phyloP scores from a whole-genome alignment of 2,113 vertebrate genomes.

The Chrysemys picta region DNA sequence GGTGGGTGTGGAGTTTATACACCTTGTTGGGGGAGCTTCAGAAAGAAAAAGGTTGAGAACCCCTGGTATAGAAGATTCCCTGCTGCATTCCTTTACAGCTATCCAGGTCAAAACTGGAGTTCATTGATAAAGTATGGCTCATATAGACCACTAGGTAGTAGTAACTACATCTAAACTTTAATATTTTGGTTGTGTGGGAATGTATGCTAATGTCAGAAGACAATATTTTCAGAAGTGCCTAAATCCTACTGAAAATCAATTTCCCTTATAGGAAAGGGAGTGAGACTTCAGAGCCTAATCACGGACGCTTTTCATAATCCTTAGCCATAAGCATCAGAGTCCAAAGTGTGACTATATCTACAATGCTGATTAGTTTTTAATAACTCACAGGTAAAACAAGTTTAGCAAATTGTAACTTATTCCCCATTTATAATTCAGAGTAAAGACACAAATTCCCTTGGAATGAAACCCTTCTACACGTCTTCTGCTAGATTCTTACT shows the following conservation, averaged over 20 bases:
- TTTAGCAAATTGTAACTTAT: not conserved
- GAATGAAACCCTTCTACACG: not conserved
- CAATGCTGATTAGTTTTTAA: not conserved
- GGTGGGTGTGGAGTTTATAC: no score
- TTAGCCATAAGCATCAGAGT: not conserved
- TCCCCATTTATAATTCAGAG: not conserved
- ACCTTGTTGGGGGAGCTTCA: no score
- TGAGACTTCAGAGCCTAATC: not conserved
- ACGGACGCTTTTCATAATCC: not conserved
- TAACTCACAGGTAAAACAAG: not conserved
- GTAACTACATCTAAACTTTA: not conserved
- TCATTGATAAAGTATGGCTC: fast-evolving
- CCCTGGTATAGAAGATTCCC: not conserved
- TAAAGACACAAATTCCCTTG: not conserved
- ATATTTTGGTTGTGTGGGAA: not conserved
- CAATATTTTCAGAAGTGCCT: not conserved
- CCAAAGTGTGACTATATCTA: not conserved
- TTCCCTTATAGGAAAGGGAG: not conserved
- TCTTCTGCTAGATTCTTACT: not conserved
- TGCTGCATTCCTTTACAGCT: not conserved
- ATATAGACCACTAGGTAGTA: not conserved
- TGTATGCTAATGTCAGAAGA: not conserved
- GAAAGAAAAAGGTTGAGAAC: no score
- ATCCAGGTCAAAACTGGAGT: not conserved
- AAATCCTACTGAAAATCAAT: not conserved